Evolutionary conservation across 2,113 vertebrate species (phyloP).

Genomic region (Grammomys dolichurus): DNA sequence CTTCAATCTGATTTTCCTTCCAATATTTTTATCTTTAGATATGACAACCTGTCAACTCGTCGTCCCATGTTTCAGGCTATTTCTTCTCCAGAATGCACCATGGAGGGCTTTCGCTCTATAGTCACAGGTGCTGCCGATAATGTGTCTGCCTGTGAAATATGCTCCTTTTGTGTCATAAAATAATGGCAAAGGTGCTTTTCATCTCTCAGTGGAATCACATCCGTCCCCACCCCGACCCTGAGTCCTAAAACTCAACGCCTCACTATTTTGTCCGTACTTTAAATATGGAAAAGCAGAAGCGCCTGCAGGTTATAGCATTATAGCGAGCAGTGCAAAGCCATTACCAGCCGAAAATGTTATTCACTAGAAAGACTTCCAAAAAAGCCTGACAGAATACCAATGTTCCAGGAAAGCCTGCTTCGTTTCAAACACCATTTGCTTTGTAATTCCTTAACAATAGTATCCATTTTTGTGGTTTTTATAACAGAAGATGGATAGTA

Average conservation of each 20-base stretch:
- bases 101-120: neutral
- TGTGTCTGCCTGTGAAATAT: neutral
- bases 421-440: slow-evolving; percentile 38
- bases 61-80: neutral
- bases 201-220: slow-evolving; percentile 28
- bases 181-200: neutral
- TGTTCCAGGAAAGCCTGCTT: slow-evolving; percentile 6
- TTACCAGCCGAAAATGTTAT: neutral
- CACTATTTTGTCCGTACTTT: slow-evolving; percentile 46
- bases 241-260: neutral
- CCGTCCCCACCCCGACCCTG: neutral
- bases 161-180: slow-evolving; percentile 22
- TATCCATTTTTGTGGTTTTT: slow-evolving; percentile 46
- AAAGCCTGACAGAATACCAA: neutral
- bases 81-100: slow-evolving; percentile 33
- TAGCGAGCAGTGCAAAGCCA: slow-evolving; percentile 2
- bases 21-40: neutral
- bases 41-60: neutral
- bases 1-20: slow-evolving; percentile 16
- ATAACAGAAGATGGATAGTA: neutral
- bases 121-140: neutral
- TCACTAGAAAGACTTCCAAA: slow-evolving; percentile 44
- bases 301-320: neutral
- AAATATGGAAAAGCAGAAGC: slow-evolving; percentile 22
- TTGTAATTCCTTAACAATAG: slow-evolving; percentile 55